phyloP scores from a whole-genome alignment of 2,888 invertebrate species.

The Agrypnus murinus region DNA sequence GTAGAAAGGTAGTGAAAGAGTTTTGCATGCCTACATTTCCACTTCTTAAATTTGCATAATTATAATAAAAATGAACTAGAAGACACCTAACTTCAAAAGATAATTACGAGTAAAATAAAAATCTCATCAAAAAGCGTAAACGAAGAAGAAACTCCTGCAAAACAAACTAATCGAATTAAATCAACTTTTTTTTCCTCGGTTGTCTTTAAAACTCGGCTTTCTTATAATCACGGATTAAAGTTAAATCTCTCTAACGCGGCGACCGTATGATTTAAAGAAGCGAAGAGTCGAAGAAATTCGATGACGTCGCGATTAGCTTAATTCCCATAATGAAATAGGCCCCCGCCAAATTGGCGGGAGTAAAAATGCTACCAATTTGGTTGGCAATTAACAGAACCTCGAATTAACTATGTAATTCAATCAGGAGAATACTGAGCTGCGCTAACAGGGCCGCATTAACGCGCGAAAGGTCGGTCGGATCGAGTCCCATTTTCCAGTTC shows the following conservation, averaged over 20 bases:
- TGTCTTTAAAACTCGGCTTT: slow-evolving; percentile 46
- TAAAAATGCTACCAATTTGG: slow-evolving; percentile 36
- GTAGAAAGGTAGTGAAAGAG: slow-evolving; percentile 14
- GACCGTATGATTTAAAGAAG: slow-evolving; percentile 44
- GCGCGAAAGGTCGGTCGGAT: slow-evolving; percentile 37
- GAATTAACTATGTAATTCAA: slow-evolving; percentile 59
- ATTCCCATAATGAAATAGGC: slow-evolving; percentile 37
- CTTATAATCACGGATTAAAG: slow-evolving; percentile 48
- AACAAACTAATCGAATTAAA: slow-evolving; percentile 51
- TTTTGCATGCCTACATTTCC: slow-evolving; percentile 4
- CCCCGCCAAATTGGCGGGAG: slow-evolving; percentile 33
- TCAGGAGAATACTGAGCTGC: slow-evolving; percentile 50
- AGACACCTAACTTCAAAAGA: slow-evolving; percentile 48
- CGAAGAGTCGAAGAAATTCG: slow-evolving; percentile 40
- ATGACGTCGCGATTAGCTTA: slow-evolving; percentile 45
- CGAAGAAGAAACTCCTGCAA: slow-evolving; percentile 48
- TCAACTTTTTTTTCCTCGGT: slow-evolving; percentile 47
- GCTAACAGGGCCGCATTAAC: slow-evolving; percentile 45
- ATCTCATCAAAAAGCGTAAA: slow-evolving; percentile 50
- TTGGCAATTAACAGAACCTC: slow-evolving; percentile 54
- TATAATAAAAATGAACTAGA: slow-evolving; percentile 38
- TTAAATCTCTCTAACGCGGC: slow-evolving; percentile 45
- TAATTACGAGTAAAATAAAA: slow-evolving; percentile 50
- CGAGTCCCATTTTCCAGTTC: slow-evolving; percentile 38
- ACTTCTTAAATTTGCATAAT: slow-evolving; percentile 35